Conservation (phyloP, 1,140 invertebrate genomes). For the Coelopa frigida region DNA sequence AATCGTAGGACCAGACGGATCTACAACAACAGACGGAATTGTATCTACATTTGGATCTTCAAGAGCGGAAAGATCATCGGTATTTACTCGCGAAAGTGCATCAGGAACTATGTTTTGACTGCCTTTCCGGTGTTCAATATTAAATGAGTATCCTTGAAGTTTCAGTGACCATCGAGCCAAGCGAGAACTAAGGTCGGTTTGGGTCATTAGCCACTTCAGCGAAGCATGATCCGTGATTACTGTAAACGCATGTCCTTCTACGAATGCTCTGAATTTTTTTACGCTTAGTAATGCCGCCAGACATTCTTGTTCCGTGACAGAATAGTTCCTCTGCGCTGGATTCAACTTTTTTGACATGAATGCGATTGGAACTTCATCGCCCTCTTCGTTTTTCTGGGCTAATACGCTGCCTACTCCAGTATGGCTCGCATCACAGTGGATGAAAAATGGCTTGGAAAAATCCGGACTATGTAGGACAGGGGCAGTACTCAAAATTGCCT, state of each 20-base stretch:
- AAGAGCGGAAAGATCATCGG: too few relatives aligned
- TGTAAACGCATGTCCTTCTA: constrained; percentile 6
- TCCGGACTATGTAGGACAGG: constrained; percentile 28
- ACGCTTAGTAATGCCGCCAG: constrained; percentile 2
- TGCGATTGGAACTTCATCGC: constrained; percentile 13
- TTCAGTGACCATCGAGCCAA: constrained; percentile 33
- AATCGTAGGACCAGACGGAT: too few relatives aligned
- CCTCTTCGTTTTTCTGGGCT: constrained; percentile 14
- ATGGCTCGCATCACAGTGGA: constrained; percentile 14
- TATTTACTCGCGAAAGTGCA: constrained; percentile 22
- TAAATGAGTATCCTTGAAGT: constrained; percentile 21
- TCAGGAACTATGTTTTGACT: constrained; percentile 33
- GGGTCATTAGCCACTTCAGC: constrained; percentile 7
- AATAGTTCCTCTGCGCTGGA: constrained; percentile 8
- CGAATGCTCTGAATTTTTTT: constrained; percentile 5
- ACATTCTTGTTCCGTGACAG: constrained; percentile 9
- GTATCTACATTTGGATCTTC: too few relatives aligned
- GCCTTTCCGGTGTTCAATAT: constrained; percentile 42
- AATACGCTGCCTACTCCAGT: constrained; percentile 15
- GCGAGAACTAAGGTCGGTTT: constrained; percentile 21
- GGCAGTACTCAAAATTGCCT: constrained; percentile 11
- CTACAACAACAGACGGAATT: too few relatives aligned
- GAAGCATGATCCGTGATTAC: constrained; percentile 6
- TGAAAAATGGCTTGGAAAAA: constrained; percentile 15
- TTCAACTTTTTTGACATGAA: constrained; percentile 8